These are phyloP conservation scores for Drosophila mayri DNA, from an alignment of 1,140 invertebrate genomes.

Conservation along the genomic window DNA sequence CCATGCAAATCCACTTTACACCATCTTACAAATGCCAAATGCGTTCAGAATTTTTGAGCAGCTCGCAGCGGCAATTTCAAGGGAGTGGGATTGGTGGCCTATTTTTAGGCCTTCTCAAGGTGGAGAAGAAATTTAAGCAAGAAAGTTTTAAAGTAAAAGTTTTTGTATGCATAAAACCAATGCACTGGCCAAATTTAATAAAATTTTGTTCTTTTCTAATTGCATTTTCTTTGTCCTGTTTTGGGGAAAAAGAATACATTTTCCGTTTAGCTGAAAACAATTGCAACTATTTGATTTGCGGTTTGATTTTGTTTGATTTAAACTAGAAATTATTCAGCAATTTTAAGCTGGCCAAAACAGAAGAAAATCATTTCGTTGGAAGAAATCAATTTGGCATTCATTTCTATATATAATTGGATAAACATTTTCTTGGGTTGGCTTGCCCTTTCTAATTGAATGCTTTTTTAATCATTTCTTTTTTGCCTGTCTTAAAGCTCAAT, in stretches of 20 bases:
- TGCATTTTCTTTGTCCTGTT: not conserved
- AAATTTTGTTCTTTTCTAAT: not conserved
- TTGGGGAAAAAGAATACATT: not conserved
- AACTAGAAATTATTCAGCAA: slow-evolving; percentile 13
- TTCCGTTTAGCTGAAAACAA: slow-evolving; percentile 6
- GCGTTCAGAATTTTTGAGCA: slow-evolving; percentile 43
- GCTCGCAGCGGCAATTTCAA: slow-evolving; percentile 1
- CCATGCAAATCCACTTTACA: slow-evolving; percentile 54
- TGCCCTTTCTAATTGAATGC: not conserved
- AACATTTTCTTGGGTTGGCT: not conserved
- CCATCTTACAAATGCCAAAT: slow-evolving; percentile 48
- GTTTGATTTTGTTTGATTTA: slow-evolving; percentile 22
- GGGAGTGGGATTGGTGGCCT: slow-evolving; percentile 7
- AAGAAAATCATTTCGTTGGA: not conserved
- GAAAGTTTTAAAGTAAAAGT: not conserved
- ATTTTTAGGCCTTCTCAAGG: slow-evolving; percentile 30
- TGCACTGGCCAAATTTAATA: not conserved
- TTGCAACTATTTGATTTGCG: slow-evolving; percentile 31
- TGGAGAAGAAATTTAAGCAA: not conserved
- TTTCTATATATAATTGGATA: not conserved
- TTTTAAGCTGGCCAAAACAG: slow-evolving; percentile 10
- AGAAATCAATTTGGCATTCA: slow-evolving; percentile 4
- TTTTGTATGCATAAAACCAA: not conserved
- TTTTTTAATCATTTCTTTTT: not conserved
- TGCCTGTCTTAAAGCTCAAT: not conserved